Evolutionary conservation across 2,113 vertebrate species (phyloP), one percentile per base, ranked within the genome.

Genomic region (Dermatemys mawii): DNA sequence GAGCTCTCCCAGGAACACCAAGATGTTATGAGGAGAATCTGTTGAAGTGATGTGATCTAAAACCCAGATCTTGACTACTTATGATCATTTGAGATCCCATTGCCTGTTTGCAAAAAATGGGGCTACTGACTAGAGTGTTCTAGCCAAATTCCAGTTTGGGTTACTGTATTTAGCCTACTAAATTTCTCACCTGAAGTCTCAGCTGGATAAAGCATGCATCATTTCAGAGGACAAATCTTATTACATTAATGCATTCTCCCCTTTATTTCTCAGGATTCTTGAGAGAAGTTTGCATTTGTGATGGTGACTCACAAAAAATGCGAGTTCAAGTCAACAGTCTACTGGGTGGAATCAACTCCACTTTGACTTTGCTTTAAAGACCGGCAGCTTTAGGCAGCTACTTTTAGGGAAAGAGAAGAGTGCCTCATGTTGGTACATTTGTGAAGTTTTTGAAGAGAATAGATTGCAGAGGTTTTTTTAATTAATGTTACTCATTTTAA

Each of bases 381-480:
- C 57, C 35, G 57, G 32, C 57, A 57, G 55, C 55, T 92, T 80
- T 87, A n/a, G 92, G 86, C 93, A 93, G 88, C 89, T 86, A 41
- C 86, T 93, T 89, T 85, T 41, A 84, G 92, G 93, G 93, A 93
- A 96, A 94, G 0, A 1, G 7, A 94, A 88, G 95, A 94, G 96
- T 92, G 86, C 53, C 83, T 79, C n/a, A 86, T 96, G 96, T 50
- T 85, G 87, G 79, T 89, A 78, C 84, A 78, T 94, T 93, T 84
- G 54, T 90, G 91, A 80, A 76, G 78, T 85, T 92, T 90, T 70
- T 60, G 53, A 88, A 81, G 70, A 89, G 88, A 84, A 22, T 38
- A 88, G 93, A 94, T 78, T 83, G 50, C 84, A 88, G 90, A 10
- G 19, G 5, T 38, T 96, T 96, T 97, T 97, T 96, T 97, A 51